These are phyloP conservation scores for Phortica magna DNA, from an alignment of 2,888 invertebrate species.

Conservation along the genomic window DNA sequence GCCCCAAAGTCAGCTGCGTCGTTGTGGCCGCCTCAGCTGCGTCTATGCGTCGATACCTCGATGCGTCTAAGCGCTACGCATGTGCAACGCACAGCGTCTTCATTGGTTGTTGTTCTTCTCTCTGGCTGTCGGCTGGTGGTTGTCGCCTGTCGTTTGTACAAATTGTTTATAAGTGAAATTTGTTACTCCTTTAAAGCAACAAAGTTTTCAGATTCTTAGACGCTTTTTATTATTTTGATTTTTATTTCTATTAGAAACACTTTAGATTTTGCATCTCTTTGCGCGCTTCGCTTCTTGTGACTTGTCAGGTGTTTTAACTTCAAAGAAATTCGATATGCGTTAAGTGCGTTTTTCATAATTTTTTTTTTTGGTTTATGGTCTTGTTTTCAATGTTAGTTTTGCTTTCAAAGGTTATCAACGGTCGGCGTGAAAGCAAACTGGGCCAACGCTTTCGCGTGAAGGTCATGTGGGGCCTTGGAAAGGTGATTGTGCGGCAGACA, in stretches of 20 bases:
- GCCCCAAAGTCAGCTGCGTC: background rate
- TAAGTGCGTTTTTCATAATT: background rate
- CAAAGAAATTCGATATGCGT: slow-evolving; percentile 8
- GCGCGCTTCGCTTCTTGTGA: no score
- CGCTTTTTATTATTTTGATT: slow-evolving; percentile 1
- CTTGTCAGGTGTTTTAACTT: background rate
- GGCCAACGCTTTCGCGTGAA: slow-evolving; percentile 24
- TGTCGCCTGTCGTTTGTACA: slow-evolving; percentile 27
- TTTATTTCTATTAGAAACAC: background rate
- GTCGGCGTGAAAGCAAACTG: slow-evolving; percentile 11
- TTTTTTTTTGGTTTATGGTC: background rate
- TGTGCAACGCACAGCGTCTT: background rate
- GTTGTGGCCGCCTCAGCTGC: background rate
- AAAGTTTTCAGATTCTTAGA: slow-evolving; percentile 17
- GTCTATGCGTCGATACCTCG: no score
- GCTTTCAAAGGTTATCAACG: slow-evolving; percentile 29
- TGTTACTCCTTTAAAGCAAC: slow-evolving; percentile 24
- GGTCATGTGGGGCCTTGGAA: slow-evolving; percentile 6
- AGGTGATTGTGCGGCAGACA: background rate
- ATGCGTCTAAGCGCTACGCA: no score
- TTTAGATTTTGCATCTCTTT: background rate
- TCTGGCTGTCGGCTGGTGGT: slow-evolving; percentile 1
- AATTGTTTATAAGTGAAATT: slow-evolving; percentile 33
- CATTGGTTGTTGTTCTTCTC: background rate
- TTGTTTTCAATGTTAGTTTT: background rate